A percentile compares a stretch with the other conserved stretches of the same genome.
Conservation (phyloP, 2,113 vertebrate genomes). For the Trinectes maculatus region DNA sequence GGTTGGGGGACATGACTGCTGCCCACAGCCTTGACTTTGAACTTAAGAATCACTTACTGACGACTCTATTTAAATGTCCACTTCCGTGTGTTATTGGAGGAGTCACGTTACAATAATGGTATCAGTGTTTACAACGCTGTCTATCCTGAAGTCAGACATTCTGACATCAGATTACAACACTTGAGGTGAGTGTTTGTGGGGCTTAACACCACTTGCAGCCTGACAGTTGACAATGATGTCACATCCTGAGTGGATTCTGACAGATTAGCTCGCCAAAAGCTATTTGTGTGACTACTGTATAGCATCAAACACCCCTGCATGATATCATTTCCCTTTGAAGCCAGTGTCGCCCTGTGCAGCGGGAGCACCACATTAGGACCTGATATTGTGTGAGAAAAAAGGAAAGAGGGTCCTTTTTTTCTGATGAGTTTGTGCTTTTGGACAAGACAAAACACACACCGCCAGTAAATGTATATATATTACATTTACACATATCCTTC, state of each 20-base stretch:
- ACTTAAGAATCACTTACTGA: background rate
- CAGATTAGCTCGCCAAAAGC: conserved; percentile 26
- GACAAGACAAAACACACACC: no score
- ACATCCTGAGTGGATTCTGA: conserved; percentile 14
- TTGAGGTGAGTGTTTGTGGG: background rate
- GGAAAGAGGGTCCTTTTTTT: conserved; percentile 1
- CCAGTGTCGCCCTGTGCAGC: conserved; percentile 27
- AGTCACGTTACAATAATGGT: background rate
- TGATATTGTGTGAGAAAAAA: conserved; percentile 21
- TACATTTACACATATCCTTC: no score
- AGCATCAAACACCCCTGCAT: conserved; percentile 39
- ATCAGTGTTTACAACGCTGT: background rate
- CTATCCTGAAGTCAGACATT: background rate
- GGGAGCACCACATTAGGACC: conserved; percentile 7
- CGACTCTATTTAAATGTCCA: background rate
- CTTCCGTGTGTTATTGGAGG: background rate
- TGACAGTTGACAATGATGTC: conserved; percentile 24
- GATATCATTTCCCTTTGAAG: conserved; percentile 44
- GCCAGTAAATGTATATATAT: no score
- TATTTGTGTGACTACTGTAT: conserved; percentile 34
- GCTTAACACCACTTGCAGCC: conserved; percentile 9
- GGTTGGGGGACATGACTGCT: background rate
- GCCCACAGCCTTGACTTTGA: background rate
- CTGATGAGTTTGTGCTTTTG: background rate
- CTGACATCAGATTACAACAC: background rate